These are phyloP conservation scores for Andricus grossulariae DNA, from an alignment of 1,140 invertebrate species.

Conservation along the genomic window DNA sequence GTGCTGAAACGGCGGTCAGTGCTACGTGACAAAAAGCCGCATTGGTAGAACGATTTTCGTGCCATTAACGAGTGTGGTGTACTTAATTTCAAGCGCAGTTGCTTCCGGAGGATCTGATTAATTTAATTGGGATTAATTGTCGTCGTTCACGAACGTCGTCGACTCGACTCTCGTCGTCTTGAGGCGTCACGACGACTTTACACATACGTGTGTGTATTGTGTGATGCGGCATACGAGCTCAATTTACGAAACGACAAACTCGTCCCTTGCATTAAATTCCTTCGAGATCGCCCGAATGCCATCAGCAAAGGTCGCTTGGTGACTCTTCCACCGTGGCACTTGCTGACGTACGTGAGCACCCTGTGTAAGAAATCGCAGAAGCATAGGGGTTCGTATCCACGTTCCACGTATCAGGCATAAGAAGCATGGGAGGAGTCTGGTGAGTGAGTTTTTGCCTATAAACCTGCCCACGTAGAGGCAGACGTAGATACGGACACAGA, in stretches of 20 bases:
- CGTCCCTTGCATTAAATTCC: slow-evolving; percentile 4
- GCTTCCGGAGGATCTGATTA: slow-evolving; percentile 27
- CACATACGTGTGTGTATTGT: too few species aligned
- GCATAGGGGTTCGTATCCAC: not conserved
- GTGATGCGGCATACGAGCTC: not conserved
- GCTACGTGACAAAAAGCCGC: not conserved
- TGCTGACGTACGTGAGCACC: slow-evolving; percentile 7
- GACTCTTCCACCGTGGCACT: not conserved
- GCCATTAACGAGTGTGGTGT: not conserved
- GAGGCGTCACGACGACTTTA: too few species aligned
- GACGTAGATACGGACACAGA: slow-evolving; percentile 17
- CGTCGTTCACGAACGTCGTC: slow-evolving; percentile 15
- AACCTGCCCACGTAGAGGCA: slow-evolving; percentile 46
- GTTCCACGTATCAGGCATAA: slow-evolving; percentile 37
- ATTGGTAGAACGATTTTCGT: slow-evolving; percentile 2
- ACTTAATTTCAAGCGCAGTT: slow-evolving; percentile 25
- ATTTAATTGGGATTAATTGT: slow-evolving; percentile 37
- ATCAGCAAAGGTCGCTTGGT: not conserved
- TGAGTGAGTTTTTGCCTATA: slow-evolving; percentile 55
- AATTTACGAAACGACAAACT: slow-evolving; percentile 22
- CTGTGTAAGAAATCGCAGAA: not conserved
- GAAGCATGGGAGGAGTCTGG: slow-evolving; percentile 36
- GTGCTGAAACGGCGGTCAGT: not conserved
- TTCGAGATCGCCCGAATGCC: not conserved
- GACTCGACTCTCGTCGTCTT: not conserved